Conservation (phyloP, 2,888 invertebrate genomes). For the Ormyrus nitidulus region DNA sequence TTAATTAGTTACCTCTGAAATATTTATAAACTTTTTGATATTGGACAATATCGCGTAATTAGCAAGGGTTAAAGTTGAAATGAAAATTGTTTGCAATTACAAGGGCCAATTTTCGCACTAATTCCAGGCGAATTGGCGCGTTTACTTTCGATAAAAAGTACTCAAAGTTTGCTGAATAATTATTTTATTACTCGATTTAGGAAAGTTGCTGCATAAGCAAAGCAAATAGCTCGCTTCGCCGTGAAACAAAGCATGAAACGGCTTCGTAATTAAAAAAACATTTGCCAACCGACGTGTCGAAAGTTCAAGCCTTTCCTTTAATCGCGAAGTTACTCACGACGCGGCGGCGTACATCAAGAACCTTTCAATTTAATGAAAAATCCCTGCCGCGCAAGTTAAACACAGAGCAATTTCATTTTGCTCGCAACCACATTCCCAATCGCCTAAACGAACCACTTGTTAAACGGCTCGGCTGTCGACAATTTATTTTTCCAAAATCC, state of each 20-base stretch:
- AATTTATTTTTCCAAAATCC: constrained; percentile 46
- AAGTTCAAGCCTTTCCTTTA: constrained; percentile 1
- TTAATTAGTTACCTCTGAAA: too few relatives aligned
- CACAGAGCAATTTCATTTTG: constrained; percentile 35
- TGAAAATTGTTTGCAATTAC: too few relatives aligned
- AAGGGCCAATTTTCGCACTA: too few relatives aligned
- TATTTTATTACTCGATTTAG: too few relatives aligned
- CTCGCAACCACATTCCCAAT: constrained; percentile 4
- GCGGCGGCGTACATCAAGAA: not conserved
- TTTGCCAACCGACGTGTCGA: not conserved
- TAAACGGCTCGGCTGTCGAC: constrained; percentile 36
- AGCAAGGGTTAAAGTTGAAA: too few relatives aligned
- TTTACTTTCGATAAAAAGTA: too few relatives aligned
- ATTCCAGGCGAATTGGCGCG: too few relatives aligned
- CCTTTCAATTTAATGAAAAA: constrained; percentile 51
- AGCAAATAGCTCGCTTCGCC: not conserved
- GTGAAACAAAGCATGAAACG: constrained; percentile 12
- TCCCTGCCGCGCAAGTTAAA: constrained; percentile 24
- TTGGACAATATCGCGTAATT: too few relatives aligned
- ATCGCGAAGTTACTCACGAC: not conserved
- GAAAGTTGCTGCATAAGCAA: too few relatives aligned
- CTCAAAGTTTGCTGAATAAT: too few relatives aligned
- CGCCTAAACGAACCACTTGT: constrained; percentile 45
- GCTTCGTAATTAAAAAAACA: constrained; percentile 35
- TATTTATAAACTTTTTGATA: too few relatives aligned